Base-by-base conservation (phyloP, 2,888 invertebrate genomes). In the Flabesymbios commensalis region DNA sequence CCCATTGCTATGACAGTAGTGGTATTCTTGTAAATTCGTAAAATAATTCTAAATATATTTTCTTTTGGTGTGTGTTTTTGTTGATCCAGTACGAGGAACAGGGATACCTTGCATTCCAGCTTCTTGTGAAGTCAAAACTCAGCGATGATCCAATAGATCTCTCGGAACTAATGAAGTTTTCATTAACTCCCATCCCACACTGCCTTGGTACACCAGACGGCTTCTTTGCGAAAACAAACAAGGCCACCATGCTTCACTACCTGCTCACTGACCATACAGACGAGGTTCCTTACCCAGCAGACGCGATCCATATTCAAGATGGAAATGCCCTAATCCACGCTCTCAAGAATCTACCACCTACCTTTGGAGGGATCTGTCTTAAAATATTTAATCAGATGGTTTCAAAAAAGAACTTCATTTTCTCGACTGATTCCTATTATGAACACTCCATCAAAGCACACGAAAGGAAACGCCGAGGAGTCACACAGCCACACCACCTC, bases 211-310 rank as follows among this genome's bases (percentile, higher is more conserved):
- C 53, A 53, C 36, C 53, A 36, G 53, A 53, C 36, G 53, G 53
- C 5, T 53, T 17, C 24, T 36, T 36, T 26, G 24, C 26, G 41
- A 55, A 55, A 29, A 55, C 55, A 5, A 28, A 55, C 29, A 55
- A 55, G 31, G 54, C 75, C 73, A 1, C 75, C 62, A 67, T 19
- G 1, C 22, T 59, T 5, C 48, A 63, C 24, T 39, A 57, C 28
- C 57, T 64, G 7, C 43, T 43, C 14, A 47, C 57, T 4, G 57
- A 57, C n/a, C 19, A 14, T 7, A 17, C 54, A 5, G 57, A 59
- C 33, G 56, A 33, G 17, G 24, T 60, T 2, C 60, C 60, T 7
- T 36, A 5, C 7, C 33, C 53, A 10, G 22, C 32, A 26, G 55
- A 55, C 10, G n/a, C 41, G 7, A 7, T 55, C 10, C n/a, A 7